Evolutionary conservation across 2,888 invertebrate species (phyloP), one percentile per base, ranked within the genome.

Genomic region (Brachycybe producta): DNA sequence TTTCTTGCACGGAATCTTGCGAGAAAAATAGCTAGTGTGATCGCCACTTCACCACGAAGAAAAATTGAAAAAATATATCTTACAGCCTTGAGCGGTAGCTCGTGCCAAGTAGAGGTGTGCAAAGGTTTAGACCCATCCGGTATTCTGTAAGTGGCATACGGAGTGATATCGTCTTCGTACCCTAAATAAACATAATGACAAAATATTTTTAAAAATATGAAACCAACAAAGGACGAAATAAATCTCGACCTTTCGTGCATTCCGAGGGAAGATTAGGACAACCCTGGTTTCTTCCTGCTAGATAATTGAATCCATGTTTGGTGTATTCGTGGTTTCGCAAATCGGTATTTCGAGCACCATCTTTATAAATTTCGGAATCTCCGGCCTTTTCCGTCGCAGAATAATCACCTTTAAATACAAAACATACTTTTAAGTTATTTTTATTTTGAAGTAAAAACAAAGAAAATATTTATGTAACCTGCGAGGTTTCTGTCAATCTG

Each of bases 71-170:
- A 19, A n/a, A 49, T 2, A 19, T n/a, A 19, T 35, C 51, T 49
- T 36, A 52, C 52, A 15, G 52, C 23, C 35, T 52, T 52, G 11
- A 52, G 41, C 5, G 52, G 52, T 32, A 52, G 21, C 35, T 48
- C 48, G 19, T 49, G 48, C 52, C 52, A 52, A 17, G 46, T 27
- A 17, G 46, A 23, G 5, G 46, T 36, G 24, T 46, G 51, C n/a
- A 40, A 17, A 13, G 27, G 24, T n/a, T 52, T 40, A 19, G 40
- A 49, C 30, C 30, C 42, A 5, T 52, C 52, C 8, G 52, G 49
- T 26, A 52, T 44, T 39, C 50, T 23, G 35, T 50, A 52, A 21
- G 52, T 52, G 32, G 52, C 52, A 38, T 52, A 52, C 19, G 52
- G 52, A 34, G 43, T 49, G 32, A 52, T 49, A 32, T 52, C 52